A percentile compares a stretch with the other conserved stretches of the same genome.
Evolutionary conservation across 2,113 vertebrate species (phyloP).

Genomic region (Tangachromis dhanisi): DNA sequence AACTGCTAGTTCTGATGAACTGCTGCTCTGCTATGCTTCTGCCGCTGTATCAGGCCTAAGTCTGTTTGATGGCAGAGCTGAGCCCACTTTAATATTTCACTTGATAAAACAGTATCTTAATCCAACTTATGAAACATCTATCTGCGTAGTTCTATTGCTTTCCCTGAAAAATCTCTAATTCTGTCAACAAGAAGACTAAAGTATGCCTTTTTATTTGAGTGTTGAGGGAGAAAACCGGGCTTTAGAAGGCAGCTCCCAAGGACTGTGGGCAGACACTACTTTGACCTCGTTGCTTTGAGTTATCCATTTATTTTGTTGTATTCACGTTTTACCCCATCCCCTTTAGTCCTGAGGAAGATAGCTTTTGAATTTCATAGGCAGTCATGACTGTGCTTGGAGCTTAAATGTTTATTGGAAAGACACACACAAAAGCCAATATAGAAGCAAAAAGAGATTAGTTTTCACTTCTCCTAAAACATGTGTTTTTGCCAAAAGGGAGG

Average conservation of each 20-base stretch:
- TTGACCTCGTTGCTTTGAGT: conserved; percentile 1
- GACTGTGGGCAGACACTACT: conserved; percentile 2
- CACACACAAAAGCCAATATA: conserved; percentile 6
- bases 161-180: not conserved
- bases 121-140: not conserved
- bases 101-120: conserved; percentile 27
- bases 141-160: not conserved
- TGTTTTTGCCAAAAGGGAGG: conserved; percentile 8
- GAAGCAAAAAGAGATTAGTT: not conserved
- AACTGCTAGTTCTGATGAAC: conserved; percentile 7
- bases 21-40: not conserved
- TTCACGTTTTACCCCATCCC: not conserved
- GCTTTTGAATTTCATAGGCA: conserved; percentile 37
- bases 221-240: not conserved
- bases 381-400: conserved; percentile 3
- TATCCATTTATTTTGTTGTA: conserved; percentile 12
- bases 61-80: not conserved
- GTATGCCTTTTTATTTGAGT: not conserved
- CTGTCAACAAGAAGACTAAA: not conserved
- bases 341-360: conserved; percentile 8
- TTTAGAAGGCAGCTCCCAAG: conserved; percentile 13
- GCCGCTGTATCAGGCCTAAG: not conserved
- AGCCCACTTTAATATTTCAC: conserved; percentile 28
- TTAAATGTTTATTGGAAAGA: conserved; percentile 37
- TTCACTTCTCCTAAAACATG: conserved; percentile 26